Base-by-base conservation (phyloP, 2,797 vertebrate genomes). In the Euthynnus affinis region DNA sequence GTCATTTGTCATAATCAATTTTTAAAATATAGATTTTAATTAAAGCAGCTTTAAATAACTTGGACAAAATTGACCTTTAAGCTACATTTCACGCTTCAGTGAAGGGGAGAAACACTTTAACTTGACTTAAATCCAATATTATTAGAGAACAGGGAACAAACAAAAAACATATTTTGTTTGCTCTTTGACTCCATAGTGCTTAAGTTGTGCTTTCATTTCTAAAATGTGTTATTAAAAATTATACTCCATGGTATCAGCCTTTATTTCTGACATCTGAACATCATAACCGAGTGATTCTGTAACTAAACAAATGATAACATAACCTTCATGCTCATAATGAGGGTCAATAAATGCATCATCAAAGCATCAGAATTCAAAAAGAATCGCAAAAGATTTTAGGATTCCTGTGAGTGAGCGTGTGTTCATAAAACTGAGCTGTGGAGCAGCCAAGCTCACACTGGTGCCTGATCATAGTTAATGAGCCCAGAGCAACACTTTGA, bases 401-500 rank as follows among this genome's bases (percentile, higher is more conserved):
- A 29, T 53, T 8, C 9, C 15, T n/a, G 46, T 4, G 48, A 29
- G 17, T 17, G 10, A 12, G 14, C 49, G 20, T 46, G 40, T 15
- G 14, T 44, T 44, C 6, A 22, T 27, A 23, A 42, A 64, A 52
- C 58, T 48, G 14, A 65, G 56, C 14, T 62, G 22, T 56, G 27
- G 13, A 0, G 5, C n/a, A 32, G 40, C 57, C 23, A 57, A 56
- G 44, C 27, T 44, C 44, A 44, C 23, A 53, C 2, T 32, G 29
- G 13, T 51, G 32, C 15, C 25, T 53, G 65, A 63, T 23, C 40
- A 32, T 27, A 17, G 53, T 63, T 42, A 67, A 53, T 57, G 32
- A 59, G 27, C 25, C 20, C 25, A 62, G 20, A 85, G 10, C 40
- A 71, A 51, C 49, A 17, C 8, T 57, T 34, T 70, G 61, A 67